Conservation (phyloP, 37 sponge, comb jelly and placozoan species). For the Eunapius fragilis region DNA sequence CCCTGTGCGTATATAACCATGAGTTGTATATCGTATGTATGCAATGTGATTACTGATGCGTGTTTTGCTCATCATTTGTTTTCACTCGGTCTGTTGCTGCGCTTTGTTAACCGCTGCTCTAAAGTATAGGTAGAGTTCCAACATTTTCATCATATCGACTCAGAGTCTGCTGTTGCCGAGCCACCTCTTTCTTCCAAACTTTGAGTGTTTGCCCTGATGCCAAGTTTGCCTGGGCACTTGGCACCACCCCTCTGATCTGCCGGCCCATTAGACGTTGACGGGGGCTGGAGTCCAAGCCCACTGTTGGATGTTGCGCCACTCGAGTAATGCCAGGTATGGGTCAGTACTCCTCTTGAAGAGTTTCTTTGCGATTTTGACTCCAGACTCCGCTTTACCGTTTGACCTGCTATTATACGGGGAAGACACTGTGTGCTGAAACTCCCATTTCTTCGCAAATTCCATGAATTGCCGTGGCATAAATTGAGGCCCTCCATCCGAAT, state of each 20-base stretch:
- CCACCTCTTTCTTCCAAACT: background rate
- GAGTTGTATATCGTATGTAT: too few species aligned
- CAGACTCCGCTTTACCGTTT: conserved; percentile 49
- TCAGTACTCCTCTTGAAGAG: conserved; percentile 2
- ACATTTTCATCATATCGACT: background rate
- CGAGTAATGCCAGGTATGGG: conserved; percentile 51
- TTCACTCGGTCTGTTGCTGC: too few species aligned
- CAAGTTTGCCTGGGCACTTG: conserved; percentile 1
- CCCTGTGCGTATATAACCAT: too few species aligned
- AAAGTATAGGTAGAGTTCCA: too few species aligned
- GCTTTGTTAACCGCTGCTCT: too few species aligned
- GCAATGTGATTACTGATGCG: too few species aligned
- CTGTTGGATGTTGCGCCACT: conserved; percentile 64
- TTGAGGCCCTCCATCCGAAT: conserved; percentile 47
- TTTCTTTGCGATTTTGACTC: conserved; percentile 35
- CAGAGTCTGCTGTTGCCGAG: too few species aligned
- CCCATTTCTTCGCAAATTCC: conserved; percentile 34
- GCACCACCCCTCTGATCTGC: conserved; percentile 11
- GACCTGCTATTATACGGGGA: conserved; percentile 34
- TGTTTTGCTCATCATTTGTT: too few species aligned
- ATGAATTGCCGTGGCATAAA: conserved; percentile 17
- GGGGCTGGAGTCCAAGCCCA: conserved; percentile 50
- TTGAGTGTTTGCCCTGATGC: background rate
- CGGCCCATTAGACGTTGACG: conserved; percentile 61
- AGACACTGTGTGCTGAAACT: conserved; percentile 30